Evolutionary conservation across 2,888 invertebrate genomes (phyloP), one percentile per base, ranked within the genome.

Genomic region (Diloba caeruleocephala): DNA sequence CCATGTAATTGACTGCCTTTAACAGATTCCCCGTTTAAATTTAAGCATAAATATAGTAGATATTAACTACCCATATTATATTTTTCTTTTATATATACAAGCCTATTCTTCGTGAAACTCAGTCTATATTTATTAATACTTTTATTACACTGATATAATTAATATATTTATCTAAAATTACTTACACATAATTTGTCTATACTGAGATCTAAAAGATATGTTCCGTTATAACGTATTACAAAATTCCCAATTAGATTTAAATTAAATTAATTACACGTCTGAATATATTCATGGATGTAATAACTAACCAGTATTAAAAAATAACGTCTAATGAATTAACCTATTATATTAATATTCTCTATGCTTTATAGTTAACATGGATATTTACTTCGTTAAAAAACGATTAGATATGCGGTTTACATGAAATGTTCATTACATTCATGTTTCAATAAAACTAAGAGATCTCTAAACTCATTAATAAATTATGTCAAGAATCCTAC

Each of bases 101-200:
- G 80, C 80, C 77, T 81, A 82, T 74, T 61, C 51, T 73, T 78
- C 63, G 78, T 74, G 64, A 61, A 84, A 80, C 82, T 89, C 89
- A 89, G 89, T 89, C 89, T 89, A 89, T 89, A 75, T 75, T 85
- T 82, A 84, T 81, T 83, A 87, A 86, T 86, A 88, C 84, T 86
- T 76, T 73, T 45, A 66, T 58, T 71, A 66, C 67, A 69, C 51
- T 56, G 66, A 69, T 45, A 69, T 59, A 62, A 45, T 70, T 59
- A 43, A 57, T 67, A 59, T 55, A 71, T 63, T 71, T 71, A 55
- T 65, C 67, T 79, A 78, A 70, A 75, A 62, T 74, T 58, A 69
- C 49, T 58, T 74, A 60, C 19, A 53, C 58, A 56, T 46, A 70
- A 64, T 55, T 54, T 60, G 46, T 45, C 63, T 67, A 72, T 54